phyloP scores from a whole-genome alignment of 1,140 invertebrate genomes.

The Lepidostoma basale region DNA sequence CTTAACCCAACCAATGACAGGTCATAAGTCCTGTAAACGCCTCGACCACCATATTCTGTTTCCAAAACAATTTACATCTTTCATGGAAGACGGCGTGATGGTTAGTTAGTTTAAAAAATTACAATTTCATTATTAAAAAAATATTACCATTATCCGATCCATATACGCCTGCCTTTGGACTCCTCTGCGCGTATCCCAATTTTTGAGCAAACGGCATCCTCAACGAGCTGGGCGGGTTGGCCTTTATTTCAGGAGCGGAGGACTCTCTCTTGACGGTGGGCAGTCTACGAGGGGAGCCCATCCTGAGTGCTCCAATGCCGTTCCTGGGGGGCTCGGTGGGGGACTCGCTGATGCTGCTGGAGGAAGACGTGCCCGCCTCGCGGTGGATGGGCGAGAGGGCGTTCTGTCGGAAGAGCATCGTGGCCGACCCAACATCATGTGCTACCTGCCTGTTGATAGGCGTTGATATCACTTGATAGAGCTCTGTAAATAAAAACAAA shows the following conservation, averaged over 20 bases:
- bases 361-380: constrained; percentile 25
- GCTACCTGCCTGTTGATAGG: constrained; percentile 25
- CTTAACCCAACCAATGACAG: too few species aligned
- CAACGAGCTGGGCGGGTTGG: neutral
- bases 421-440: constrained; percentile 14
- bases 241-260: constrained; percentile 40
- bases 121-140: too few species aligned
- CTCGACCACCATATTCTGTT: too few species aligned
- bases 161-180: constrained; percentile 1
- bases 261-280: constrained; percentile 38
- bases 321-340: constrained; percentile 17
- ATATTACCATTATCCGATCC: constrained; percentile 36
- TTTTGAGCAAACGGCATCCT: constrained; percentile 18
- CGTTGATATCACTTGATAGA: constrained; percentile 38
- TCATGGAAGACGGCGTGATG: too few species aligned
- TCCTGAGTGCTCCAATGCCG: constrained; percentile 27
- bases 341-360: constrained; percentile 15
- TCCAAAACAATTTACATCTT: too few species aligned
- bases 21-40: too few species aligned
- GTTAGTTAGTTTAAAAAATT: too few species aligned
- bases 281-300: constrained; percentile 18
- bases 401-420: constrained; percentile 35
- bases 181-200: neutral
- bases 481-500: constrained; percentile 23
- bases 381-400: constrained; percentile 38